phyloP scores from a whole-genome alignment of 2,888 invertebrate genomes.

The Latheticus oryzae region DNA sequence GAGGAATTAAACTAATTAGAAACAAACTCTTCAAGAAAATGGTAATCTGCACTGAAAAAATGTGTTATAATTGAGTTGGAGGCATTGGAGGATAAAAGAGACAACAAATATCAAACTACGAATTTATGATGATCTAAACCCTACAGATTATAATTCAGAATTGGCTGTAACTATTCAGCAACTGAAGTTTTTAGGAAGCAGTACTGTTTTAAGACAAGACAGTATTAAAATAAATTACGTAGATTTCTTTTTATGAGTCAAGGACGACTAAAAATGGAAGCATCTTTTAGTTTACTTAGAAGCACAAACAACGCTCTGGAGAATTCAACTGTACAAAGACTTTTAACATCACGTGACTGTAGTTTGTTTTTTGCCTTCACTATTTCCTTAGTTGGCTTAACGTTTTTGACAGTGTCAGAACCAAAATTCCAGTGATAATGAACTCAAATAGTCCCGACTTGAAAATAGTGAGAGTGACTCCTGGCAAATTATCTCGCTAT shows the following conservation, averaged over 20 bases:
- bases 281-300: too few species aligned
- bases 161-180: neutral
- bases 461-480: slow-evolving; percentile 20
- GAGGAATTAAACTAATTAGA: neutral
- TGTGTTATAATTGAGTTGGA: neutral
- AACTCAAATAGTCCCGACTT: neutral
- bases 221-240: too few species aligned
- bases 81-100: neutral
- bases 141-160: neutral
- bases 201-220: too few species aligned
- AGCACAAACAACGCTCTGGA: too few species aligned
- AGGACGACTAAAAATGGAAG: too few species aligned
- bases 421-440: slow-evolving; percentile 4
- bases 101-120: neutral
- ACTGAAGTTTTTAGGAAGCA: neutral
- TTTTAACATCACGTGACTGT: too few species aligned
- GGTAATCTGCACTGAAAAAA: neutral
- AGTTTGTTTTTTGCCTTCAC: too few species aligned
- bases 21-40: neutral
- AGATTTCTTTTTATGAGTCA: too few species aligned
- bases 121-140: neutral
- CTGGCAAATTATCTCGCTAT: slow-evolving; percentile 11
- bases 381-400: too few species aligned
- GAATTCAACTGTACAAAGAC: too few species aligned
- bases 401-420: too few species aligned